Percentiles rank a stretch among this genome's conserved stretches.
Evolutionary conservation across 2,797 vertebrate genomes (phyloP).

Genomic region (Smutsia temminckii): DNA sequence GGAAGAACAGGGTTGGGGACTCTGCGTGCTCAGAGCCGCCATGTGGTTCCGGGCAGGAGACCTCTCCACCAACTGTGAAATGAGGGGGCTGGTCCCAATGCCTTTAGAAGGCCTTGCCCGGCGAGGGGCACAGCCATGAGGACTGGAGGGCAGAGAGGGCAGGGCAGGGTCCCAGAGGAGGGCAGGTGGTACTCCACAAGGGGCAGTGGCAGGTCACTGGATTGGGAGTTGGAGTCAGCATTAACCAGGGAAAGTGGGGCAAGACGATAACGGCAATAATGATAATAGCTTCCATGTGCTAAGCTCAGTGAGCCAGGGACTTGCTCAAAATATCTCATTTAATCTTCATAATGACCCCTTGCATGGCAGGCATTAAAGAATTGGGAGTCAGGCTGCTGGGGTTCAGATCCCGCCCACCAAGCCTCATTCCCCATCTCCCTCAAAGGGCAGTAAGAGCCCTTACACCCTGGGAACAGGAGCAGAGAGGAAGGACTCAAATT

Average conservation of each 20-base stretch:
- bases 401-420: not conserved
- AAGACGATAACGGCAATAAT: no score
- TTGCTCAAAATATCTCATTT: not conserved
- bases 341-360: not conserved
- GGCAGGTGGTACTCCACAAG: fast-evolving
- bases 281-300: not conserved
- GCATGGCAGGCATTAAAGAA: no score
- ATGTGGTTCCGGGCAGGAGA: not conserved
- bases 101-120: not conserved
- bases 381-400: fast-evolving
- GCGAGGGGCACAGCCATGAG: fast-evolving
- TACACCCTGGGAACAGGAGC: not conserved
- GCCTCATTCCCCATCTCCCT: no score
- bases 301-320: fast-evolving
- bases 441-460: not conserved
- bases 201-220: not conserved
- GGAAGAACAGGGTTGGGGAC: fast-evolving
- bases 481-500: not conserved
- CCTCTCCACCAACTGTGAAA: not conserved
- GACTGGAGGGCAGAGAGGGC: not conserved
- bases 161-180: not conserved
- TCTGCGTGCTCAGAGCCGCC: fast-evolving
- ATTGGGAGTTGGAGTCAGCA: not conserved
- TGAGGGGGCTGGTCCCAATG: not conserved
- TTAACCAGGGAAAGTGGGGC: not conserved